These are phyloP conservation scores for Ctenoplectra terminalis DNA, from an alignment of 1,140 invertebrate genomes.

Conservation along the genomic window DNA sequence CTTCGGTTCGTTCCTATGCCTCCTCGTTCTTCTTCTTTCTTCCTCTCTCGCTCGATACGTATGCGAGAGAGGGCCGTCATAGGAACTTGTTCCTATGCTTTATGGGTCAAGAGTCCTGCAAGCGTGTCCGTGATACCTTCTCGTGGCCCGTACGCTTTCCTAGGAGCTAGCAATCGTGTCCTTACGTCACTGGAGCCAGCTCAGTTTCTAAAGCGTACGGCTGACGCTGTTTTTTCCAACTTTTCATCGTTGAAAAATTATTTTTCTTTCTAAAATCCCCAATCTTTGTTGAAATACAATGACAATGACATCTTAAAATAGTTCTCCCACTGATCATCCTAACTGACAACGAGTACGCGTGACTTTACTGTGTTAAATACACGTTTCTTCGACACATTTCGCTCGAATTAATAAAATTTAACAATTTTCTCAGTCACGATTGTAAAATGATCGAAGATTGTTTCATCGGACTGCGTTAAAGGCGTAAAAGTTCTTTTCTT, in stretches of 20 bases:
- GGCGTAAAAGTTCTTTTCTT: too few relatives aligned
- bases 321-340: too few relatives aligned
- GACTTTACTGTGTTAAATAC: too few relatives aligned
- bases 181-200: not conserved
- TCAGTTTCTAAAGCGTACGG: not conserved
- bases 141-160: not conserved
- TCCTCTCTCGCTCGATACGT: not conserved
- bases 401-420: too few relatives aligned
- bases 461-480: too few relatives aligned
- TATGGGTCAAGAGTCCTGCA: conserved; percentile 73
- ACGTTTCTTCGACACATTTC: too few relatives aligned
- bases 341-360: too few relatives aligned
- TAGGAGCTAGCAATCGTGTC: not conserved
- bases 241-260: fast-evolving
- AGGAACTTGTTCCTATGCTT: conserved; percentile 77
- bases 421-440: too few relatives aligned
- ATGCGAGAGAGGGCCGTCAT: conserved; percentile 57
- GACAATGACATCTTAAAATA: too few relatives aligned
- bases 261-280: not conserved
- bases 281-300: too few relatives aligned
- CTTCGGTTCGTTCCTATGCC: conserved; percentile 29
- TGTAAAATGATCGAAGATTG: too few relatives aligned
- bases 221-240: too few relatives aligned
- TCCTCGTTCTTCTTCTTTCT: not conserved
- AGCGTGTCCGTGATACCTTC: conserved; percentile 24